These are phyloP conservation scores for Cylloceria caligata DNA, from an alignment of 2,888 invertebrate genomes.

Conservation along the genomic window DNA sequence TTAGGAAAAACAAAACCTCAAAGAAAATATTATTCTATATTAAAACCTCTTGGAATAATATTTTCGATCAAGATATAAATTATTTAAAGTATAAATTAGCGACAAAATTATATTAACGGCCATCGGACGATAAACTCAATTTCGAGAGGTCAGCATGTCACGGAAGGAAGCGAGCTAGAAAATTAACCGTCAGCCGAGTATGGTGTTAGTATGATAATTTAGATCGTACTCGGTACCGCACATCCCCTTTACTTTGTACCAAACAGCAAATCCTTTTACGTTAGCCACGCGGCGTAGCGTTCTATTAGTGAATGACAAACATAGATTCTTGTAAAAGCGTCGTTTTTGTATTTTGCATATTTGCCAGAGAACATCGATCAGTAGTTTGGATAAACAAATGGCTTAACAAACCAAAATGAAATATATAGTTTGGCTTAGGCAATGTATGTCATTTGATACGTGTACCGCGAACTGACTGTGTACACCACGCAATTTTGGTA, in stretches of 20 bases:
- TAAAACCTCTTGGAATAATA: too few relatives aligned
- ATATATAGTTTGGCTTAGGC: constrained; percentile 15
- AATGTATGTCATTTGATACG: background rate
- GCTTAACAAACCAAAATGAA: constrained; percentile 12
- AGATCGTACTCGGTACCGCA: background rate
- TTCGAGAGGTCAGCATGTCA: background rate
- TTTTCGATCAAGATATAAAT: too few relatives aligned
- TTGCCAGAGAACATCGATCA: constrained; percentile 13
- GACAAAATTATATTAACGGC: background rate
- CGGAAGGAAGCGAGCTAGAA: background rate
- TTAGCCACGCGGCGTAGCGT: background rate
- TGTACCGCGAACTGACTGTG: background rate
- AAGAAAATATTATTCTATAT: too few relatives aligned
- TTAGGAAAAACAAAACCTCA: too few relatives aligned
- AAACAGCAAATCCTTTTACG: constrained; percentile 29
- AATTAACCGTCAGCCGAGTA: constrained; percentile 16
- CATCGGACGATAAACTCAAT: background rate
- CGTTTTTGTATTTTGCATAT: constrained; percentile 53
- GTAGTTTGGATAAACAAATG: background rate
- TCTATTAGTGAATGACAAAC: constrained; percentile 29
- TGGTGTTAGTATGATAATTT: constrained; percentile 7
- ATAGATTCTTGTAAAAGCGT: constrained; percentile 43
- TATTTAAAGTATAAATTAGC: background rate
- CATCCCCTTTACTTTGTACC: background rate
- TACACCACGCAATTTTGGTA: background rate